Evolutionary conservation across 1,140 invertebrate genomes (phyloP), one percentile per base, ranked within the genome.

Genomic region (Brachionus asplanchnoidis): DNA sequence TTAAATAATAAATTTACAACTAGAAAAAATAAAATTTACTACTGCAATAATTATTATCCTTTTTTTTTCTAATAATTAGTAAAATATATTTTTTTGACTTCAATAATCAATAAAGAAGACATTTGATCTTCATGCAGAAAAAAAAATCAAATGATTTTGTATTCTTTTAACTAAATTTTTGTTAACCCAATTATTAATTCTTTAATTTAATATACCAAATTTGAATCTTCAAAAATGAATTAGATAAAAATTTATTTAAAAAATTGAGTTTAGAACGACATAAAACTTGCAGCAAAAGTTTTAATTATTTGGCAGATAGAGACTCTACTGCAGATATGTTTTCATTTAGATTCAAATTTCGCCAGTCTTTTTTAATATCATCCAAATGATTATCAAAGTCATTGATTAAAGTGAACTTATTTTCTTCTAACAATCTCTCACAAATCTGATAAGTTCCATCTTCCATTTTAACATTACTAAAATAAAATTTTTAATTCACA

Each of bases 301-400:
- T 14, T 12, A 6, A 2, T 73, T 40, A 44, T 17, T 73, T 42
- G 11, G 68, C 28, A 2, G 68, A 4, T 9, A 73, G 36, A 17
- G 68, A 73, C 40, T 73, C 68, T 17, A 73, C n/a, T 40, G 68
- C 28, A 40, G 2, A 7, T n/a, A 73, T 73, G 11, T 40, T 73
- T 73, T 40, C 68, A 46, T 77, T 77, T 26, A 77, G n/a, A 50
- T 32, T 32, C 26, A 50, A 77, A 60, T 79, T 79, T 36, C 50
- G 20, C 77, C 77, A 79, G 11, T 79, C 77, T 17, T 28, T 17
- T 56, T 56, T 56, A 36, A 79, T 56, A 36, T 56, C 46, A 60
- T 79, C 77, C 20, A 79, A 79, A 79, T 79, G 77, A 79, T 79
- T 79, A 60, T 79, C 77, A 79, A 79, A 79, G 32, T 79, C 77